phyloP scores from a whole-genome alignment of 2,797 vertebrate species.

The Parotocinclus haroldoi region DNA sequence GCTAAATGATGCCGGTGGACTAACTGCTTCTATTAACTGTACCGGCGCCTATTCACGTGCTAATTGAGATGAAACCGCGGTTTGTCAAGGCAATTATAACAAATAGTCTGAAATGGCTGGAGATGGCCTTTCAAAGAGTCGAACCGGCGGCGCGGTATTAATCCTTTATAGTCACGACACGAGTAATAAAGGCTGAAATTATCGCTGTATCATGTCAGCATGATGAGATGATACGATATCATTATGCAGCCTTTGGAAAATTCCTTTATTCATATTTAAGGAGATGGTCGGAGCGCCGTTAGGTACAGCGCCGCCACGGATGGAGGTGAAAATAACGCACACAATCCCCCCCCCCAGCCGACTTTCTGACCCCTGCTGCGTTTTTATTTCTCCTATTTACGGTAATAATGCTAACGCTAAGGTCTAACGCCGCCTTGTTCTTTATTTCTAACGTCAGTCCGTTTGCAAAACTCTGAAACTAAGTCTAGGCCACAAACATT shows the following conservation, averaged over 20 bases:
- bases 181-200: slow-evolving; percentile 90
- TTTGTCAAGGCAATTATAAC: slow-evolving; percentile 97
- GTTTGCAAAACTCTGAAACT: too few relatives aligned
- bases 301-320: slow-evolving; percentile 67
- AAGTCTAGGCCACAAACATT: too few relatives aligned
- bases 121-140: slow-evolving; percentile 86
- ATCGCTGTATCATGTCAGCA: slow-evolving; percentile 85
- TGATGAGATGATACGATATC: slow-evolving; percentile 83
- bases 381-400: too few relatives aligned
- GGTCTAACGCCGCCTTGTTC: too few relatives aligned
- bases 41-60: slow-evolving; percentile 87
- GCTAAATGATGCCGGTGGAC: slow-evolving; percentile 71
- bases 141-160: slow-evolving; percentile 83
- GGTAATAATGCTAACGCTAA: too few relatives aligned
- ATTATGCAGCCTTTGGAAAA: slow-evolving; percentile 69
- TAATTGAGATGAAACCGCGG: slow-evolving; percentile 93
- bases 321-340: background rate
- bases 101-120: slow-evolving; percentile 90
- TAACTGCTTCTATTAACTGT: slow-evolving; percentile 88
- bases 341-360: too few relatives aligned
- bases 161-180: slow-evolving; percentile 88
- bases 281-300: slow-evolving; percentile 85
- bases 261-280: slow-evolving; percentile 78
- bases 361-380: too few relatives aligned
- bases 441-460: too few relatives aligned